Evolutionary conservation across 2,113 vertebrate genomes (phyloP).

Genomic region (Cairina moschata): DNA sequence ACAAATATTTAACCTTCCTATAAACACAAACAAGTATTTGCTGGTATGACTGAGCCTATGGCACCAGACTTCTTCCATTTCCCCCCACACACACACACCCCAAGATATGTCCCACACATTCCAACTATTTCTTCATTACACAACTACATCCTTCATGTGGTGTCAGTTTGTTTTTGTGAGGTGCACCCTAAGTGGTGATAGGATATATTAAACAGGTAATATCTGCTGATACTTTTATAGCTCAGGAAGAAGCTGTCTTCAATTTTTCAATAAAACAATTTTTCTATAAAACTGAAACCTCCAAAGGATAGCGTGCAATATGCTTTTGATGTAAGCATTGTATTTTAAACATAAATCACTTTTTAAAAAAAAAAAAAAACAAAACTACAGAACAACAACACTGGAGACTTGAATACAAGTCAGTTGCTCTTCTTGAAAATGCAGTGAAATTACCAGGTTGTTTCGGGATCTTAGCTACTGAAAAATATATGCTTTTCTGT

Average conservation of each 20-base stretch:
- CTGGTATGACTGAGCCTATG: neutral
- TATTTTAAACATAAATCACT: neutral
- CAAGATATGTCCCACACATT: neutral
- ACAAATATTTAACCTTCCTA: neutral
- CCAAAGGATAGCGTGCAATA: neutral
- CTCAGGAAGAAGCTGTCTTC: neutral
- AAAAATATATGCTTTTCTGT: neutral
- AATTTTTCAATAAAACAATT: too few species aligned
- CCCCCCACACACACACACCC: neutral
- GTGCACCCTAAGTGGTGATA: neutral
- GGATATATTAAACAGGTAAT: neutral
- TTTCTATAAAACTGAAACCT: neutral
- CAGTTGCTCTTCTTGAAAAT: neutral
- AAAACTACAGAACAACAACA: neutral
- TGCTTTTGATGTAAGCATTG: neutral
- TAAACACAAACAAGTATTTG: neutral
- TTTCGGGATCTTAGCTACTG: neutral
- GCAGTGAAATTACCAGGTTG: neutral
- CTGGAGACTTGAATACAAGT: neutral
- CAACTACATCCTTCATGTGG: neutral
- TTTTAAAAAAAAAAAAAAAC: too few species aligned
- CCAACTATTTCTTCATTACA: neutral
- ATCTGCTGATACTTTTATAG: accelerated
- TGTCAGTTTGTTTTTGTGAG: neutral
- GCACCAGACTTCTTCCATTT: neutral